Base-by-base conservation (phyloP, 1,140 invertebrate species). In the Drosophila paulistorum region DNA sequence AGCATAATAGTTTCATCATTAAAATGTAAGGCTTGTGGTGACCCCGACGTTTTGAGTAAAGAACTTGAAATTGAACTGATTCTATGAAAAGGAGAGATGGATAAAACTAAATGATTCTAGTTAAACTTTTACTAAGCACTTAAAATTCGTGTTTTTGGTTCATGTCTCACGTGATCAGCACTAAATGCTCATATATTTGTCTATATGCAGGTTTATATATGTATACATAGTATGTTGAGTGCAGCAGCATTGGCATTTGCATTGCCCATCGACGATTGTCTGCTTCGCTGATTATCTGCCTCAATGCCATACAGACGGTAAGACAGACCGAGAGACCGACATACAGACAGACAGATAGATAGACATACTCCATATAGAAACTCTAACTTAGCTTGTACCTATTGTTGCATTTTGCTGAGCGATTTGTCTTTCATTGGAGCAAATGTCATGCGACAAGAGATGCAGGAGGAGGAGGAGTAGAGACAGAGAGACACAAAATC, bases 361-460 rank as follows among this genome's bases (percentile, higher is more conserved):
- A 51, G 45, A 51, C 45, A 51, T 51, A 51, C 45, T 51, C 45
- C 45, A 51, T 23, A 51, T 51, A 51, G 45, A 51, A 51, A 23
- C 45, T 51, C 17, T 51, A 51, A 42, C 20, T 45, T 11, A n/a
- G 26, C 37, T 62, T 37, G 37, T 79, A 59, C 74, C 74, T 72
- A 64, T 83, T 75, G 68, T 60, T 72, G 80, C 60, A 65, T 66
- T 66, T 57, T 59, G 51, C 66, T 68, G 75, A 89, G 74, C 84
- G 84, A 89, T 87, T 87, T 87, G 84, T 87, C 80, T 78, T 87
- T 68, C 74, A 87, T 65, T 77, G 58, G 64, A 58, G 73, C 76
- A 79, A 79, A 79, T 79, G 76, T 79, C 76, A 79, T 72, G 70
- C 75, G 68, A 66, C 74, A 77, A 51, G 45, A 51, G 17, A 3